Base-by-base conservation (phyloP, 2,888 invertebrate genomes). In the Rotaria macrura region DNA sequence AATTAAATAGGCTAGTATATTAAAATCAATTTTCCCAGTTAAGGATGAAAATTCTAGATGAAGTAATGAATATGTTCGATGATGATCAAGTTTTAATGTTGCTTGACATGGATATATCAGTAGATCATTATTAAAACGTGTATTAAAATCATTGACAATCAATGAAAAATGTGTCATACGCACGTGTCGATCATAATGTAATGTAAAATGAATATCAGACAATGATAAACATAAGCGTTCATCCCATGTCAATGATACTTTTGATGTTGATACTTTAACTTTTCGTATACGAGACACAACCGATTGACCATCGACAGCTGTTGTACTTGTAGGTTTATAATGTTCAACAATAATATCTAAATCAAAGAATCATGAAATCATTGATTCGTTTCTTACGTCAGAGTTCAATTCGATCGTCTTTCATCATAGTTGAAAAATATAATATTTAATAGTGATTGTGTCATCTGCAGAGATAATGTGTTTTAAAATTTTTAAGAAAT, bases 281-380 rank as follows among this genome's bases (percentile, higher is more conserved):
- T 74, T 74, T 3, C 38, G 38, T 12, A 74, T n/a, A 40, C 74
- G 38, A 38, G 40, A 23, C 9, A 40, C 43, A 40, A 43, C 12
- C 10, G 74, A 38, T 74, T 74, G 38, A 25, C 43, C 40, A 74
- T 74, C 74, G 14, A 38, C 7, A 7, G 43, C 74, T n/a, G 74
- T 74, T 65, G 65, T 65, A 65, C 65, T 65, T 40, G 43, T 74
- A 17, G 74, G 74, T 74, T 74, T 74, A 74, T 74, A 74, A 40
- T 29, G 74, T 43, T 74, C 43, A 23, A 74, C 74, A 74, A 74
- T 74, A 25, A 43, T 74, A 43, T 74, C 74, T 40, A 74, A 43
- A 65, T 65, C 6, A n/a, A 23, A 5, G 2, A 43, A 43, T 43
- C 43, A 49, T 49, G 17, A 49, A 49, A 49, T 49, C 12, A 14